These are phyloP conservation scores for Galerucella calmariensis DNA, from an alignment of 2,888 invertebrate species.

Conservation along the genomic window DNA sequence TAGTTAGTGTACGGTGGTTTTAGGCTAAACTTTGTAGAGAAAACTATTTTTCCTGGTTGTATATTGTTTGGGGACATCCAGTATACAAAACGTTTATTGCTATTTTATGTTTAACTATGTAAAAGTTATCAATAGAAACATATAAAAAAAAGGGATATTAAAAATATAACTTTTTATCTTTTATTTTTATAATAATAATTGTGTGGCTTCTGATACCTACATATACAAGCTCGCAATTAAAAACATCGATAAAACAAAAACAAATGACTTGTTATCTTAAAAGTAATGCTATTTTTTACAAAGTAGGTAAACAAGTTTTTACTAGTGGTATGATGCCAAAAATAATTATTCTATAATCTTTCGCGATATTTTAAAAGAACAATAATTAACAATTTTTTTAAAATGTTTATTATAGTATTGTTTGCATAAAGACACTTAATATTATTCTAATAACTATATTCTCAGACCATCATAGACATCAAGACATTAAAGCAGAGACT, in stretches of 20 bases:
- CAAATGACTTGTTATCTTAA: conserved; percentile 35
- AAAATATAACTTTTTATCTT: conserved; percentile 31
- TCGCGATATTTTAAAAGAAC: not conserved
- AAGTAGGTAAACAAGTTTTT: conserved; percentile 7
- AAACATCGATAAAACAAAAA: conserved; percentile 31
- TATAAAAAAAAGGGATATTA: conserved; percentile 11
- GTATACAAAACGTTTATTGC: not conserved
- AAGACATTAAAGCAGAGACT: not conserved
- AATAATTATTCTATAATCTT: conserved; percentile 5
- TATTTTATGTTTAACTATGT: conserved; percentile 12
- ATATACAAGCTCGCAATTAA: conserved; percentile 30
- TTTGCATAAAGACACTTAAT: no score
- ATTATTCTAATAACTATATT: not conserved
- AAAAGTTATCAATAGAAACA: conserved; percentile 20
- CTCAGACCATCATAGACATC: not conserved
- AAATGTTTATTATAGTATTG: no score
- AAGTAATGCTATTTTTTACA: conserved; percentile 13
- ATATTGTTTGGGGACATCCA: no score
- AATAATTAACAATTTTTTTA: conserved; percentile 4
- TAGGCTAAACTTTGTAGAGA: no score
- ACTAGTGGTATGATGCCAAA: not conserved
- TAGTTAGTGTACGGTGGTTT: no score
- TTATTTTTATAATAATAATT: conserved; percentile 22
- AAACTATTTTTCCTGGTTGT: no score
- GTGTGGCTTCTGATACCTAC: conserved; percentile 8